These are phyloP conservation scores for Papilio demoleus DNA, from an alignment of 2,888 invertebrate genomes.

Conservation along the genomic window DNA sequence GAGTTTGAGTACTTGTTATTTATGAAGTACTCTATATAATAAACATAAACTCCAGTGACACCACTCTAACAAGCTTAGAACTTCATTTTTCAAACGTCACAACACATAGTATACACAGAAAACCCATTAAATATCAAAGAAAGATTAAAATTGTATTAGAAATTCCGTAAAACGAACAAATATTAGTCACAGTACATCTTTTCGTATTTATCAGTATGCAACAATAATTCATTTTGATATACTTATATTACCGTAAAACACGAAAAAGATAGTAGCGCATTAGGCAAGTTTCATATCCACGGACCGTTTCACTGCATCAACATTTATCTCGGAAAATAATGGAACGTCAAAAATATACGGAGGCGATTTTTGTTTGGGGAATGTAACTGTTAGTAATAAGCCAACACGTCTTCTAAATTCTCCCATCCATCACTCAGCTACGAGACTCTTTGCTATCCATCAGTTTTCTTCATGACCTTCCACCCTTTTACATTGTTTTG, in stretches of 20 bases:
- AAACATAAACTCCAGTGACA: not conserved
- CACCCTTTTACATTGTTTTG: slow-evolving; percentile 40
- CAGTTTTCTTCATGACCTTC: slow-evolving; percentile 51
- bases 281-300: slow-evolving; percentile 39
- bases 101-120: slow-evolving; percentile 21
- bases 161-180: slow-evolving; percentile 32
- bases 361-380: slow-evolving; percentile 66
- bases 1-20: not conserved
- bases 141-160: slow-evolving; percentile 34
- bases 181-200: slow-evolving; percentile 24
- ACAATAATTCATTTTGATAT: slow-evolving; percentile 38
- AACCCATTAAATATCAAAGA: not conserved
- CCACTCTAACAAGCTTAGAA: not conserved
- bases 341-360: slow-evolving; percentile 66
- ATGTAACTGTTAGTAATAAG: slow-evolving; percentile 75
- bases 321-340: slow-evolving; percentile 79
- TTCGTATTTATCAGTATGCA: slow-evolving; percentile 40
- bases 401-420: slow-evolving; percentile 69
- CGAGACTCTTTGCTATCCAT: slow-evolving; percentile 61
- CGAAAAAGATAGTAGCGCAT: slow-evolving; percentile 39
- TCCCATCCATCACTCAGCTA: slow-evolving; percentile 69
- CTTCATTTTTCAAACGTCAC: slow-evolving; percentile 23
- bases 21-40: slow-evolving; percentile 8
- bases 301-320: slow-evolving; percentile 52
- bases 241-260: slow-evolving; percentile 39